Conservation (phyloP, 2,797 vertebrate species). For the Liparis tanakae region DNA sequence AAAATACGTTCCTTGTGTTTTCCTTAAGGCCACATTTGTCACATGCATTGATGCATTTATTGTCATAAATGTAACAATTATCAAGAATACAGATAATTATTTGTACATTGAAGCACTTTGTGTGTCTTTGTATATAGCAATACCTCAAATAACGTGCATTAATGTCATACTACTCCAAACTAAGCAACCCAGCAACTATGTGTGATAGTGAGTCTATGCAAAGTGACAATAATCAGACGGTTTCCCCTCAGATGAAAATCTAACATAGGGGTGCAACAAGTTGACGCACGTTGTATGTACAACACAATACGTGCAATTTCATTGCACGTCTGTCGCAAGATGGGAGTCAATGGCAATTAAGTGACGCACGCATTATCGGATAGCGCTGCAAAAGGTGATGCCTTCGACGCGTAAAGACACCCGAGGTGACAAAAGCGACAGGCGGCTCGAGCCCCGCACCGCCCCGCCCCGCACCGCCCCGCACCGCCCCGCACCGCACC, state of each 20-base stretch:
- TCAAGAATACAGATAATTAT: not conserved
- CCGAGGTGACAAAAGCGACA: constrained; percentile 23
- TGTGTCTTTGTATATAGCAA: no score
- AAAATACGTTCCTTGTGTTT: not conserved
- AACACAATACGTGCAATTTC: not conserved
- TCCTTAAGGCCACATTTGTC: not conserved
- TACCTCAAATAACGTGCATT: not conserved
- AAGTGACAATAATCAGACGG: not conserved
- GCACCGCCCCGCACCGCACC: constrained; percentile 1
- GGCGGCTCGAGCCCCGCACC: constrained; percentile 18
- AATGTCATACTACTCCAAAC: not conserved
- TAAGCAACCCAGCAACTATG: not conserved
- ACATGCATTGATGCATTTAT: not conserved
- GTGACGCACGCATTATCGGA: constrained; percentile 2
- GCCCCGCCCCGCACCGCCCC: constrained; percentile 35
- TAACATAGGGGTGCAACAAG: constrained; percentile 63
- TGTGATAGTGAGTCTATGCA: not conserved
- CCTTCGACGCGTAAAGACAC: constrained; percentile 10
- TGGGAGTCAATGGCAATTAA: constrained; percentile 2
- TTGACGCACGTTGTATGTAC: constrained; percentile 28
- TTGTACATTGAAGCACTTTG: not conserved
- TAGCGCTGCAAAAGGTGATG: not conserved
- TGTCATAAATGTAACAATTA: not conserved
- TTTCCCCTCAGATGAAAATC: constrained; percentile 22
- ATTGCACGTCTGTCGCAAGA: not conserved